Evolutionary conservation across 2,888 invertebrate species (phyloP).

Genomic region (Polydesmus complanatus): DNA sequence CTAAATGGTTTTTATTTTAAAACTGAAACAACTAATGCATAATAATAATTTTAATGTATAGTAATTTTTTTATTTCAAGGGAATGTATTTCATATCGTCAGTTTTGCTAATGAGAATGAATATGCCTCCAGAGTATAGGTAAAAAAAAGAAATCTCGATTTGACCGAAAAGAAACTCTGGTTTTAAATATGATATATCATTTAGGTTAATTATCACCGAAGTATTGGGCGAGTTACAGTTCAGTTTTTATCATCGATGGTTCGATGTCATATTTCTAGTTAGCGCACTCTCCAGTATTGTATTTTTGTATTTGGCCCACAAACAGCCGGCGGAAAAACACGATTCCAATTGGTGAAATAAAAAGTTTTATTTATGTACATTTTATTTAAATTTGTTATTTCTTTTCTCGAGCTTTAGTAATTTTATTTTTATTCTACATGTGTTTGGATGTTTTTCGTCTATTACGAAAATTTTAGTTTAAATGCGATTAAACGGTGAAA

Average conservation of each 20-base stretch:
- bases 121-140: slow-evolving; percentile 88
- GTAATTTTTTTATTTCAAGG: slow-evolving; percentile 39
- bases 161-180: not conserved
- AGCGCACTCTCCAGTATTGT: slow-evolving; percentile 91
- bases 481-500: no score
- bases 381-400: no score
- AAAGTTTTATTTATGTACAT: no score
- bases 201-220: slow-evolving; percentile 69
- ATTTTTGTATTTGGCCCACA: slow-evolving; percentile 89
- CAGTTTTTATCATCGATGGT: slow-evolving; percentile 99
- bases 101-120: slow-evolving; percentile 97
- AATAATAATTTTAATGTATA: not conserved
- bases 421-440: no score
- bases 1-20: not conserved
- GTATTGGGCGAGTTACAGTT: slow-evolving; percentile 95
- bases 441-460: no score
- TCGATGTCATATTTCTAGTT: slow-evolving; percentile 96
- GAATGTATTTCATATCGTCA: slow-evolving; percentile 98
- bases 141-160: slow-evolving; percentile 7
- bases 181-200: slow-evolving; percentile 17
- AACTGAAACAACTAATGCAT: not conserved
- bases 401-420: no score
- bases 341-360: not conserved
- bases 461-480: no score
- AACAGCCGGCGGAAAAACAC: slow-evolving; percentile 47